Evolutionary conservation across 2,797 vertebrate genomes (phyloP).

Genomic region (Acanthurus tractus): DNA sequence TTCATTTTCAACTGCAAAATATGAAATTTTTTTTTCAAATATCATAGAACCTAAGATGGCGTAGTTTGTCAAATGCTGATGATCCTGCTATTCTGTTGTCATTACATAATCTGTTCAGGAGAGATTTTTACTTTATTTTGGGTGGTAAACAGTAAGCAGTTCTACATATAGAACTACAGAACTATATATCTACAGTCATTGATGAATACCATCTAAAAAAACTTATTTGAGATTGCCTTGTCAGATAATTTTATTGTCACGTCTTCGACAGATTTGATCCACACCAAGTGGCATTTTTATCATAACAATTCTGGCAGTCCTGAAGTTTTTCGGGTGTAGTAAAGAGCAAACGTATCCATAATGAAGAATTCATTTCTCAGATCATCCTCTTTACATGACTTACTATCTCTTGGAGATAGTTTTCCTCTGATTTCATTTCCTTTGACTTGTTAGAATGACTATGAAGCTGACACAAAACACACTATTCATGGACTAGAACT

Average conservation of each 20-base stretch:
- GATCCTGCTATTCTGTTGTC: background rate
- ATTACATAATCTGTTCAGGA: background rate
- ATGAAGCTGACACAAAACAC: background rate
- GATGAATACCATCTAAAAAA: background rate
- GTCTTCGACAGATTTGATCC: background rate
- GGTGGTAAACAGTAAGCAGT: too few species aligned
- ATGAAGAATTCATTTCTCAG: background rate
- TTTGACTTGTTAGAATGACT: background rate
- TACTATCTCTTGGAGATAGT: background rate
- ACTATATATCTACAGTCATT: too few species aligned
- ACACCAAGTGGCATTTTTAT: too few species aligned
- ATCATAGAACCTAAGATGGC: background rate
- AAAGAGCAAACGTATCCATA: background rate
- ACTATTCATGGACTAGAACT: background rate
- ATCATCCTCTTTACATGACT: background rate
- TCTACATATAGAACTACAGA: too few species aligned
- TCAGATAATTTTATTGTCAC: background rate
- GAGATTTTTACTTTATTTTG: background rate
- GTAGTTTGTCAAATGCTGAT: background rate
- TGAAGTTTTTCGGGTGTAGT: background rate
- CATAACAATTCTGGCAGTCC: background rate
- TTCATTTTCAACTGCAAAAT: conserved; percentile 19
- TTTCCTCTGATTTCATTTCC: background rate
- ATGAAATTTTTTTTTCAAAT: background rate
- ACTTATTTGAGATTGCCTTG: rapidly evolving